Percentiles rank a stretch among this genome's conserved stretches.
Evolutionary conservation across 2,888 invertebrate species (phyloP).

Genomic region (Noctua janthe): DNA sequence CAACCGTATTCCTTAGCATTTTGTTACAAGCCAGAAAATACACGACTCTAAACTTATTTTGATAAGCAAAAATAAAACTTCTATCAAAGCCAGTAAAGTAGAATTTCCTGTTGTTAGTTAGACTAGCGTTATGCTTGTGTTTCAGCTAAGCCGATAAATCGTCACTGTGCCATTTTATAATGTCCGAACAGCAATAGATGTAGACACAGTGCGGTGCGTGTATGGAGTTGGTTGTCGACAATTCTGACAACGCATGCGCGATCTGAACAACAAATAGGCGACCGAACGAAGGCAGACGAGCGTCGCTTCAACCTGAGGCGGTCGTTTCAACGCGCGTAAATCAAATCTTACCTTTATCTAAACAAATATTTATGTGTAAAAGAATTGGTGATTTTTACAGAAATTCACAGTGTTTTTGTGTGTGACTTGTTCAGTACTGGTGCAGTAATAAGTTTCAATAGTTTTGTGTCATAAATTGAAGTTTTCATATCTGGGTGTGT

Average conservation of each 20-base stretch:
- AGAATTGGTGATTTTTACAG: conserved; percentile 28
- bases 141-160: conserved; percentile 51
- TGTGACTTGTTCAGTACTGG: conserved; percentile 48
- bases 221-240: conserved; percentile 35
- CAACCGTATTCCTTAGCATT: conserved; percentile 29
- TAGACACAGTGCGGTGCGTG: conserved; percentile 56
- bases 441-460: conserved; percentile 48
- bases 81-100: background rate
- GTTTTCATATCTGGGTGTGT: conserved; percentile 59
- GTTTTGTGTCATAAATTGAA: conserved; percentile 54
- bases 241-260: conserved; percentile 64
- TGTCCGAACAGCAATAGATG: conserved; percentile 42
- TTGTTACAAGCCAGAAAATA: conserved; percentile 39
- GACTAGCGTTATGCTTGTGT: conserved; percentile 25
- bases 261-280: conserved; percentile 45
- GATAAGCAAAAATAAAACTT: conserved; percentile 9
- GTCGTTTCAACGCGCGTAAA: conserved; percentile 45
- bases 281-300: conserved; percentile 55
- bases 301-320: conserved; percentile 50
- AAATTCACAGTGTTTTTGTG: conserved; percentile 43
- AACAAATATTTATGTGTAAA: conserved; percentile 62
- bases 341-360: conserved; percentile 32
- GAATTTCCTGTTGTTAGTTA: conserved; percentile 6
- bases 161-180: conserved; percentile 56
- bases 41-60: conserved; percentile 3